Evolutionary conservation across 2,113 vertebrate species (phyloP).

Genomic region (Halcyon malimbica): DNA sequence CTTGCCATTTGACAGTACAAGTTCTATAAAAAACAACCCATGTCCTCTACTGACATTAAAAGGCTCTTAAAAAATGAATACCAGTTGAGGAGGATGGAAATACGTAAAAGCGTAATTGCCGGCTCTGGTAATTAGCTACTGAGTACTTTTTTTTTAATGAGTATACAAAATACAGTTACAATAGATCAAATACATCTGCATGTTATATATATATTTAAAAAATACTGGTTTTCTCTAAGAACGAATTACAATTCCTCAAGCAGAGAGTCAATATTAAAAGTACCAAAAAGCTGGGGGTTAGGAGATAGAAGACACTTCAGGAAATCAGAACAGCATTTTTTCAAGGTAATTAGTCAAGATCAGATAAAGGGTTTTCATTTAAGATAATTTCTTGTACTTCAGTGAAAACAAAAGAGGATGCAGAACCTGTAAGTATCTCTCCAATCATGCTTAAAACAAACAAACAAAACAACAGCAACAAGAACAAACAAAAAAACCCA

Average conservation of each 20-base stretch:
- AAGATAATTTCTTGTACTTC: neutral
- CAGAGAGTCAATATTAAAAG: neutral
- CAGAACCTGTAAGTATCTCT: neutral
- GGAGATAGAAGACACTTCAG: neutral
- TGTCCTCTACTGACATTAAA: constrained; percentile 1
- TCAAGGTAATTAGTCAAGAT: neutral
- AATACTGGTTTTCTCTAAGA: neutral
- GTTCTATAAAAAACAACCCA: neutral
- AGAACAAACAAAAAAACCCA: neutral
- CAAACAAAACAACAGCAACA: neutral
- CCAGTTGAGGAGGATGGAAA: neutral
- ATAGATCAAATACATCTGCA: neutral
- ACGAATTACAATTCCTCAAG: neutral
- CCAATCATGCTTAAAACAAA: neutral
- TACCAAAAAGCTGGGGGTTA: neutral
- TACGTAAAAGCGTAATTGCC: neutral
- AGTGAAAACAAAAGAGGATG: neutral
- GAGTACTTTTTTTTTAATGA: neutral
- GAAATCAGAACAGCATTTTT: neutral
- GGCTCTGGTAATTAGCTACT: neutral
- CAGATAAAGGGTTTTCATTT: neutral
- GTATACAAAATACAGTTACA: neutral
- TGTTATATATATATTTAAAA: neutral
- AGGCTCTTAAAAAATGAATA: neutral
- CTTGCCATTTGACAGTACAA: neutral